Conservation (phyloP, 2,888 invertebrate species). For the Masnerella sp. region DNA sequence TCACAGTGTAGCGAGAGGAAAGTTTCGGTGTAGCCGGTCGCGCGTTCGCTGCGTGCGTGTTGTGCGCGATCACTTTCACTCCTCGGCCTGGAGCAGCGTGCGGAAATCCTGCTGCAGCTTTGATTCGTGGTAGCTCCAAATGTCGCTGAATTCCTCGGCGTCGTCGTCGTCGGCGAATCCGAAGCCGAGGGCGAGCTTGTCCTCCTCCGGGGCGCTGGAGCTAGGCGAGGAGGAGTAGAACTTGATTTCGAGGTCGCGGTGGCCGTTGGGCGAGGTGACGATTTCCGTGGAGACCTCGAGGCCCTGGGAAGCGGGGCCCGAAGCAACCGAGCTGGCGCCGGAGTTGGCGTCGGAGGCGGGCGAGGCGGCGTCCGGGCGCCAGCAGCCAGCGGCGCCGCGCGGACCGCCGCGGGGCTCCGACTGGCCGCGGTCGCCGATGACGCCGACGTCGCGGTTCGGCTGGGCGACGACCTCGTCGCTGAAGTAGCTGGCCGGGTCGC, state of each 20-base stretch:
- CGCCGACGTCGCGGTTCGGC: conserved; percentile 77
- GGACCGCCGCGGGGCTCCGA: too few relatives aligned
- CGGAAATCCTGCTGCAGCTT: conserved; percentile 75
- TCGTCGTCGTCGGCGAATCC: conserved; percentile 61
- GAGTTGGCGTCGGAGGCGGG: too few relatives aligned
- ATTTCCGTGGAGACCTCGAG: conserved; percentile 88
- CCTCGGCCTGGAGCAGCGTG: conserved; percentile 74
- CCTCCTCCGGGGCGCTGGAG: conserved; percentile 71
- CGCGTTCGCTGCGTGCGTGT: too few relatives aligned
- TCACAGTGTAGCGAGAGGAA: too few relatives aligned
- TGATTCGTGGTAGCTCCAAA: conserved; percentile 76
- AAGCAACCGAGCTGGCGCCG: too few relatives aligned
- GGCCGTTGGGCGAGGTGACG: conserved; percentile 87
- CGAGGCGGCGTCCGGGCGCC: conserved; percentile 73
- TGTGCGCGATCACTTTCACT: too few relatives aligned
- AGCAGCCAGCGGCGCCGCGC: conserved; percentile 63
- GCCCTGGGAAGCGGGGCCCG: too few relatives aligned
- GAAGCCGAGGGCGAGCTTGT: conserved; percentile 65
- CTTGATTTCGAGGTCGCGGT: conserved; percentile 88
- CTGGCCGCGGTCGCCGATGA: conserved; percentile 76
- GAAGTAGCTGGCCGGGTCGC: conserved; percentile 80
- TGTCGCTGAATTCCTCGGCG: conserved; percentile 72
- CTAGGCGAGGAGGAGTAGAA: conserved; percentile 84
- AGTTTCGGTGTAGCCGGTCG: too few relatives aligned
- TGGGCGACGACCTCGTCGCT: conserved; percentile 71